Evolutionary conservation across 1,140 invertebrate genomes (phyloP).

Genomic region (Dolichoris vasculosae): DNA sequence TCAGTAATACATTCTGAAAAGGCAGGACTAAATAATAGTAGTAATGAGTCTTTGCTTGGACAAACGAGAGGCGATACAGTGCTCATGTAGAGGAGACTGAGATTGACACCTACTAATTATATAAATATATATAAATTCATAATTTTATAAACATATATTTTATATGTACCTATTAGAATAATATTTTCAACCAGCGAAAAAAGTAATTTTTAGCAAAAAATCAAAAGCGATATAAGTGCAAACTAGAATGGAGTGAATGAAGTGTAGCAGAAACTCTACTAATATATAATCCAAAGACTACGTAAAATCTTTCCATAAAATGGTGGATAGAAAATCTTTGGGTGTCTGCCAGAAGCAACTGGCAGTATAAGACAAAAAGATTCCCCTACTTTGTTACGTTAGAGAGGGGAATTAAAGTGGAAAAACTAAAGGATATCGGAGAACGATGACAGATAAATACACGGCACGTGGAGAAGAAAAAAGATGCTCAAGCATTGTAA

Average conservation of each 20-base stretch:
- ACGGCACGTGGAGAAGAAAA: conserved; percentile 41
- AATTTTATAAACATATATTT: no score
- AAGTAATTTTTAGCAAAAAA: background rate
- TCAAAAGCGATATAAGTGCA: background rate
- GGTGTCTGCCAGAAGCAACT: conserved; percentile 52
- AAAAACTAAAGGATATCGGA: conserved; percentile 33
- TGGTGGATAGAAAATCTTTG: conserved; percentile 34
- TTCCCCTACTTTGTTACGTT: background rate
- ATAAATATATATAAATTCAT: no score
- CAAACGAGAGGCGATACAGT: no score
- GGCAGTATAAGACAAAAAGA: background rate
- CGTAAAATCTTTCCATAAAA: conserved; percentile 24
- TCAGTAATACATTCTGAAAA: no score
- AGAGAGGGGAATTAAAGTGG: conserved; percentile 44
- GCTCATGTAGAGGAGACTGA: no score
- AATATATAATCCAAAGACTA: conserved; percentile 35
- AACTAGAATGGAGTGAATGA: background rate
- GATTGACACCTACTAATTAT: no score
- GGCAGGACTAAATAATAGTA: no score
- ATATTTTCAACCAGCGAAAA: no score
- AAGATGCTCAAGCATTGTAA: conserved; percentile 35
- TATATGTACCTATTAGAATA: no score
- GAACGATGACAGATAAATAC: conserved; percentile 52
- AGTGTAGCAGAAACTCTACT: background rate
- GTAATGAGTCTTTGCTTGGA: no score